Evolutionary conservation across 2,888 invertebrate genomes (phyloP).

Genomic region (Timema podura): DNA sequence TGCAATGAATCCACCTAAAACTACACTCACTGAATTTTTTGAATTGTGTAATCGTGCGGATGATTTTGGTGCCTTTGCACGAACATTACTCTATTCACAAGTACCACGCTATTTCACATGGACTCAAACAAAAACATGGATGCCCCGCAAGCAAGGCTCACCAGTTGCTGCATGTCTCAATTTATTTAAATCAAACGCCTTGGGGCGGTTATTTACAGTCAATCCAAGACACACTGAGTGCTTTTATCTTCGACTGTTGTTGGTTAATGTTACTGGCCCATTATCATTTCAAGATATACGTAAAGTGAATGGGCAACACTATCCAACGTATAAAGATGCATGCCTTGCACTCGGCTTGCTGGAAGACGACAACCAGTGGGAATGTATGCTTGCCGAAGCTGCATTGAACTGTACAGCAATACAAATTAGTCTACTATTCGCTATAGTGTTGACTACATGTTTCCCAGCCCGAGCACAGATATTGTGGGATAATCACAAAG

Average conservation of each 20-base stretch:
- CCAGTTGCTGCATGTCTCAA: neutral
- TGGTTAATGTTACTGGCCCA: too few species aligned
- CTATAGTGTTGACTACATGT: constrained; percentile 9
- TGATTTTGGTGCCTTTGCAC: neutral
- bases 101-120: constrained; percentile 30
- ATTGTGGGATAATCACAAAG: constrained; percentile 23
- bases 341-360: constrained; percentile 18
- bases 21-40: too few species aligned
- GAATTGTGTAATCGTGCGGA: too few species aligned
- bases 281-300: too few species aligned
- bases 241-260: constrained; percentile 22
- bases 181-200: neutral
- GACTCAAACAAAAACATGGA: constrained; percentile 1
- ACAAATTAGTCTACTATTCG: constrained; percentile 36
- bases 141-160: constrained; percentile 4
- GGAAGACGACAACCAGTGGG: constrained; percentile 16
- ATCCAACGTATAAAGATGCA: constrained; percentile 15
- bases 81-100: constrained; percentile 17
- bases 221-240: constrained; percentile 28
- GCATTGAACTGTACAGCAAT: constrained; percentile 29
- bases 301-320: neutral
- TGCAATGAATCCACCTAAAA: too few species aligned
- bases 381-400: constrained; percentile 8
- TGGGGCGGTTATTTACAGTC: constrained; percentile 17
- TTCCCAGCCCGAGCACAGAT: constrained; percentile 7